phyloP scores from a whole-genome alignment of 2,888 invertebrate genomes.

The Sphecodes monilicornis region DNA sequence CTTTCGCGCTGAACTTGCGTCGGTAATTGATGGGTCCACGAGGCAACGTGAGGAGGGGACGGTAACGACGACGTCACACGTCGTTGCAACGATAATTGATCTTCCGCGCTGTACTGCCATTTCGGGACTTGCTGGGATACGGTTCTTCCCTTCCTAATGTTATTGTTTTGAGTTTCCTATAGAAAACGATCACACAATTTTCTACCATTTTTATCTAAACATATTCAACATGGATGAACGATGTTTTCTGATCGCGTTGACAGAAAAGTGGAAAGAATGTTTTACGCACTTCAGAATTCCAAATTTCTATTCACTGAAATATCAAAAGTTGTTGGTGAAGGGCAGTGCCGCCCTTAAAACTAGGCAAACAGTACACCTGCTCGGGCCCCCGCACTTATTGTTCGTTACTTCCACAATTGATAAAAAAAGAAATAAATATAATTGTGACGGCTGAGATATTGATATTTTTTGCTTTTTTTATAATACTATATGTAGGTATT shows the following conservation, averaged over 20 bases:
- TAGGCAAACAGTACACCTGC: no score
- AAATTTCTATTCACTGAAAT: no score
- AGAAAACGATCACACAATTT: no score
- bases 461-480: no score
- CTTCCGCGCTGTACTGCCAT: neutral
- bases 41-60: neutral
- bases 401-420: no score
- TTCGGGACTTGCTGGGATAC: neutral
- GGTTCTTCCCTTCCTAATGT: neutral
- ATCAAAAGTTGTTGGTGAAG: no score
- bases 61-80: conserved; percentile 5
- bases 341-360: no score
- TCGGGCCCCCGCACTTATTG: no score
- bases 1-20: conserved; percentile 44
- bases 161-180: neutral
- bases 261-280: neutral
- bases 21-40: conserved; percentile 41
- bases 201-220: neutral
- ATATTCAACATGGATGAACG: neutral
- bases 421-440: no score
- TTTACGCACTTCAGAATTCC: neutral
- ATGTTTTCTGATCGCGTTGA: neutral
- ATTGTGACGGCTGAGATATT: no score
- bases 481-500: no score
- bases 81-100: conserved; percentile 19